Evolutionary conservation across 2,888 invertebrate genomes (phyloP).

Genomic region (Epinotia brunnichana): DNA sequence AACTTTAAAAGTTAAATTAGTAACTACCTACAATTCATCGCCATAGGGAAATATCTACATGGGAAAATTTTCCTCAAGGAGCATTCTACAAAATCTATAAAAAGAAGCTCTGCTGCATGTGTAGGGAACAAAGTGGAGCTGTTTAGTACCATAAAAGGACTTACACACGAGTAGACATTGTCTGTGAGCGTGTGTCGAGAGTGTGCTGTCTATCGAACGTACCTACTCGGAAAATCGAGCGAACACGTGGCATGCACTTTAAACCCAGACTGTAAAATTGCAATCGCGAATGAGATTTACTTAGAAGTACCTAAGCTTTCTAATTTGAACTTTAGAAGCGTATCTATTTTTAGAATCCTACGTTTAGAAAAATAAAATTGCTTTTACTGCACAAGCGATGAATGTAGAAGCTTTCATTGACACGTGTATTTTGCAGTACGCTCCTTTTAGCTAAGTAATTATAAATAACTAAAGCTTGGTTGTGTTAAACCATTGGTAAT

Average conservation of each 20-base stretch:
- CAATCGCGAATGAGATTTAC: slow-evolving; percentile 1
- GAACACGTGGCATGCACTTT: slow-evolving; percentile 6
- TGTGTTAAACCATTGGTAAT: too few relatives aligned
- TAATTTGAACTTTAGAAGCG: slow-evolving; percentile 28
- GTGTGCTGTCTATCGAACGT: background rate
- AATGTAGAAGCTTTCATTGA: background rate
- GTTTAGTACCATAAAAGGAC: background rate
- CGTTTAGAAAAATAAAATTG: slow-evolving; percentile 3
- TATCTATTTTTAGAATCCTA: background rate
- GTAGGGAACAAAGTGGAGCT: background rate
- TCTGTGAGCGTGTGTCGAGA: background rate
- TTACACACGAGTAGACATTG: background rate
- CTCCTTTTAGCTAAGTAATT: background rate
- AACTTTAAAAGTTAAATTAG: too few relatives aligned
- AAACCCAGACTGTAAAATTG: slow-evolving; percentile 17
- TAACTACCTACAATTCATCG: too few relatives aligned
- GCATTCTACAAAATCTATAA: background rate
- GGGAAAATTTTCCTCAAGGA: background rate
- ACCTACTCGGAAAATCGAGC: background rate
- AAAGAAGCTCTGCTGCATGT: background rate
- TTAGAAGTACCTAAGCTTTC: slow-evolving; percentile 20
- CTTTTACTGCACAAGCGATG: slow-evolving; percentile 7
- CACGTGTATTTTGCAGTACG: background rate
- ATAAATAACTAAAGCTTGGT: background rate
- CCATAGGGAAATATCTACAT: background rate